phyloP scores from a whole-genome alignment of 2,113 vertebrate genomes.

The Prolemur simus region DNA sequence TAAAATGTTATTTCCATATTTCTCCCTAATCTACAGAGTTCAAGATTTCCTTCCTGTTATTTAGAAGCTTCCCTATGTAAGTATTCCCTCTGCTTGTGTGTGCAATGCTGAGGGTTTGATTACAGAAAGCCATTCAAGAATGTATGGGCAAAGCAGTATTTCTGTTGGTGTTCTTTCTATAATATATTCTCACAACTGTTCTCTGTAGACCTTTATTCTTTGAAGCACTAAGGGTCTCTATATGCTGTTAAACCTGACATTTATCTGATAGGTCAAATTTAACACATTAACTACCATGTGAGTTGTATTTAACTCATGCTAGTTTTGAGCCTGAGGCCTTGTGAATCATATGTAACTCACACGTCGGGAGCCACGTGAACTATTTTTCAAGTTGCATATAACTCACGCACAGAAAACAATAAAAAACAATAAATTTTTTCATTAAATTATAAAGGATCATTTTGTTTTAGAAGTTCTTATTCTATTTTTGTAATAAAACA shows the following conservation, averaged over 20 bases:
- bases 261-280: not conserved
- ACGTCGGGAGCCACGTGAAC: too few species aligned
- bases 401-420: too few species aligned
- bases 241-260: not conserved
- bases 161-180: not conserved
- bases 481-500: too few species aligned
- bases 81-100: not conserved
- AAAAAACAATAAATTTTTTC: too few species aligned
- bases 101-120: not conserved
- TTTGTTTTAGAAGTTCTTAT: too few species aligned
- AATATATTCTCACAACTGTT: not conserved
- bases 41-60: not conserved
- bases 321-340: too few species aligned
- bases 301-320: too few species aligned
- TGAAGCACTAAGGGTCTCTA: not conserved
- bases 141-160: not conserved
- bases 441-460: too few species aligned
- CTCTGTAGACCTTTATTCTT: not conserved
- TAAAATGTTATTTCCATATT: slow-evolving; percentile 5
- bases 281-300: too few species aligned
- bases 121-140: slow-evolving; percentile 19
- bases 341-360: too few species aligned
- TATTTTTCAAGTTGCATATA: too few species aligned
- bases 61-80: slow-evolving; percentile 6
- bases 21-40: not conserved